Base-by-base conservation (phyloP, 2,888 invertebrate species). In the Metalampra italica region DNA sequence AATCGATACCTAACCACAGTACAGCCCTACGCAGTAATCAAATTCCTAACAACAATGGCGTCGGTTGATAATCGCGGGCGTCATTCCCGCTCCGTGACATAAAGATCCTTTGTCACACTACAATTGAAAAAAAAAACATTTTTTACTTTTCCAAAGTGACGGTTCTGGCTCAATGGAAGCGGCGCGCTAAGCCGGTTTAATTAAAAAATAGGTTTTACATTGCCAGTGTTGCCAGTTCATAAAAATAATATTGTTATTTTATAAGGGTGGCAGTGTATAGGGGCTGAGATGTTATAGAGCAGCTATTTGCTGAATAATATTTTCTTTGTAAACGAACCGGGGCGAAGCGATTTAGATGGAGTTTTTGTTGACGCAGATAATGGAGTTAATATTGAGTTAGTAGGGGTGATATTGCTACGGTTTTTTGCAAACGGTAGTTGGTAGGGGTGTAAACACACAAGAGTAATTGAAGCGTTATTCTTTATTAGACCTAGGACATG, bases 21-120 rank as follows among this genome's bases (percentile, higher is more conserved):
- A 49, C 84, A 64, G 53, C 86, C 64, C 82, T 83, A 82, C 53
- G 50, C 66, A 74, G 78, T 73, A 82, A 83, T 85, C 76, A 78
- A 82, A 82, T 79, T 80, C 80, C 63, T 72, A 76, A 75, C 75
- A 75, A 86, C 86, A 88, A 87, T 80, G 75, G 78, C 72, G 76
- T 74, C 76, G 73, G 73, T 78, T 80, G 75, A 80, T 84, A 84
- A 83, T 81, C 82, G 77, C 77, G 73, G 74, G 77, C 78, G 70
- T 74, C 62, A 67, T 65, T 69, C 73, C 60, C 67, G 68, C 71
- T 69, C 64, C 64, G 64, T 73, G 75, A 69, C 69, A 79, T 72
- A 83, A 79, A 75, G 75, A 64, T 73, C 69, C 78, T 78, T 86
- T 87, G 83, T 83, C 75, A 78, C 70, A 63, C 44, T 62, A 44